Conservation (phyloP, 2,888 invertebrate species). For the Conomelus anceps region DNA sequence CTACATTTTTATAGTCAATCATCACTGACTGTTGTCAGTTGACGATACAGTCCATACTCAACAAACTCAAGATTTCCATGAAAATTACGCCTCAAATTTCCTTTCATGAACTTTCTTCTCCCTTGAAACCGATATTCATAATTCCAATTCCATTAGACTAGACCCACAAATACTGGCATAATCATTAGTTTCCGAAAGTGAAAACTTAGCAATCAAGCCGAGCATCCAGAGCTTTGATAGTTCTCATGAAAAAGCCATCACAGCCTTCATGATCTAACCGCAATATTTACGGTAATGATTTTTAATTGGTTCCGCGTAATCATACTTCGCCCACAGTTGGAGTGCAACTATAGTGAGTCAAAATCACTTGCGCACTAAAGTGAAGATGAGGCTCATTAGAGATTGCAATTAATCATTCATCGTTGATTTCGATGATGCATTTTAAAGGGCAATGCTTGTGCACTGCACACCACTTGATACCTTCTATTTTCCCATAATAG, state of each 20-base stretch:
- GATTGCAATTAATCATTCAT: background rate
- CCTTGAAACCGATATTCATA: background rate
- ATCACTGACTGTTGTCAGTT: no score
- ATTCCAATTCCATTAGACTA: background rate
- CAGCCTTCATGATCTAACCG: background rate
- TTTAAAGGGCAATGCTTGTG: background rate
- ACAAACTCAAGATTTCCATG: no score
- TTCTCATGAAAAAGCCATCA: background rate
- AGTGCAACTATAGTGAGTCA: no score
- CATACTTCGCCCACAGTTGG: background rate
- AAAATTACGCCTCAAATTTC: background rate
- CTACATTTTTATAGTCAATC: no score
- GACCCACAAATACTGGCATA: background rate
- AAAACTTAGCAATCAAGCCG: background rate
- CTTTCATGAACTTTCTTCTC: background rate
- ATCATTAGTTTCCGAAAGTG: background rate
- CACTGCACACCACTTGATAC: background rate
- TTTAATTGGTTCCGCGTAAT: background rate
- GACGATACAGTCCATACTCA: no score
- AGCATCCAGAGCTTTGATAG: no score
- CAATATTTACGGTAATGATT: background rate
- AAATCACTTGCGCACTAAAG: background rate
- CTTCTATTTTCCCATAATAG: background rate
- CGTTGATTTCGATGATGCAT: background rate
- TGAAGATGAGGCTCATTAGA: background rate